Evolutionary conservation across 2,113 vertebrate genomes (phyloP).

Genomic region (Gavia stellata): DNA sequence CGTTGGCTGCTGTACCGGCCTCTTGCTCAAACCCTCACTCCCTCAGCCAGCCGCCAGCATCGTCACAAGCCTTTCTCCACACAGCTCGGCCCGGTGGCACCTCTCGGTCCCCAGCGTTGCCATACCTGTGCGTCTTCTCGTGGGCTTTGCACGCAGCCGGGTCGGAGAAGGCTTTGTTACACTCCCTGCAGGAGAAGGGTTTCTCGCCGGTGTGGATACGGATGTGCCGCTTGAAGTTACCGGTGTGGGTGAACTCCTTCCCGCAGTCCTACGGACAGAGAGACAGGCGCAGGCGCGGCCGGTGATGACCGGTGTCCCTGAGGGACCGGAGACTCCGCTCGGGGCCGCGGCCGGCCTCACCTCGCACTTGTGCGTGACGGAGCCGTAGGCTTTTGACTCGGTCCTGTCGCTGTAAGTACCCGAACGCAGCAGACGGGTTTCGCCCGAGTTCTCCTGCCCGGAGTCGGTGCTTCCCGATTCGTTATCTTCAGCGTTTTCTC

Average conservation of each 20-base stretch:
- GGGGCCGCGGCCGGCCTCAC: slow-evolving; percentile 52
- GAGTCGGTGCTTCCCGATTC: slow-evolving; percentile 66
- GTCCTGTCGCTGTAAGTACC: slow-evolving; percentile 80
- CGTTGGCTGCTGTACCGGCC: rapidly evolving
- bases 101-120: rapidly evolving
- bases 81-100: not conserved
- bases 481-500: slow-evolving; percentile 48
- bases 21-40: not conserved
- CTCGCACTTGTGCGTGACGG: slow-evolving; percentile 92
- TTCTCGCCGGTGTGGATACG: slow-evolving; percentile 98
- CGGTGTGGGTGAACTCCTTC: slow-evolving; percentile 96
- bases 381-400: slow-evolving; percentile 91
- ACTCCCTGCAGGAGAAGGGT: slow-evolving; percentile 92
- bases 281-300: not conserved
- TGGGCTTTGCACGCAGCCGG: slow-evolving; percentile 97
- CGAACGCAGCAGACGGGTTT: slow-evolving; percentile 66
- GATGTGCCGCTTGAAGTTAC: slow-evolving; percentile 96
- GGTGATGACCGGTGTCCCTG: rapidly evolving
- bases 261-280: slow-evolving; percentile 82
- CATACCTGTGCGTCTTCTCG: slow-evolving; percentile 93
- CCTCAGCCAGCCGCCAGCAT: too few relatives aligned
- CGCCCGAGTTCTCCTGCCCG: slow-evolving; percentile 48
- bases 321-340: rapidly evolving
- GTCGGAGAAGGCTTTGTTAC: slow-evolving; percentile 94
- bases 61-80: not conserved